phyloP scores from a whole-genome alignment of 2,888 invertebrate species.

The Epirrhoe alternata region DNA sequence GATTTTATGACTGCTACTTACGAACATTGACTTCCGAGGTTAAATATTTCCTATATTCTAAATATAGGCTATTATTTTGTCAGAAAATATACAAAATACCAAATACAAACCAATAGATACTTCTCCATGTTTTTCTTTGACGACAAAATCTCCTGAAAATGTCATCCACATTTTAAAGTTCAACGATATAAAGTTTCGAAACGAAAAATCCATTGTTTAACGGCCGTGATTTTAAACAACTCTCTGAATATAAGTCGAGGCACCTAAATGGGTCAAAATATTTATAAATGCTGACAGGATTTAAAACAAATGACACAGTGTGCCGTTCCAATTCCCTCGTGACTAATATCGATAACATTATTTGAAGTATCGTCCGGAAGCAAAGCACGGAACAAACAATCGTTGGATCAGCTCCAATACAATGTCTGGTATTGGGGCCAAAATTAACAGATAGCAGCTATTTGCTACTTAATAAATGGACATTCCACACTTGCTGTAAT shows the following conservation, averaged over 20 bases:
- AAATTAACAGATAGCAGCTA: slow-evolving; percentile 57
- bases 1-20: slow-evolving; percentile 76
- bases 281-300: not conserved
- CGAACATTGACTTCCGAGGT: slow-evolving; percentile 72
- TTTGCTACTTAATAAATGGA: slow-evolving; percentile 56
- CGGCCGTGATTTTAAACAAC: too few relatives aligned
- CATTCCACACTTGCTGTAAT: slow-evolving; percentile 15
- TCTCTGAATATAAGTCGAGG: too few relatives aligned
- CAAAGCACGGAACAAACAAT: slow-evolving; percentile 56
- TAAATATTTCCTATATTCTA: slow-evolving; percentile 65
- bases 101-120: not conserved
- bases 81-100: too few relatives aligned
- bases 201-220: not conserved
- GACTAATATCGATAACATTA: slow-evolving; percentile 51
- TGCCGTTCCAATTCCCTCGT: slow-evolving; percentile 19
- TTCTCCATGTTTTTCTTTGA: not conserved
- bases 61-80: slow-evolving; percentile 50
- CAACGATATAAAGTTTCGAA: not conserved
- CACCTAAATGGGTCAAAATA: not conserved
- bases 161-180: too few relatives aligned
- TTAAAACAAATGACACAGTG: slow-evolving; percentile 5
- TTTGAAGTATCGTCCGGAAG: slow-evolving; percentile 55
- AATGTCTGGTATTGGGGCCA: slow-evolving; percentile 57
- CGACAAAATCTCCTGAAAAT: not conserved
- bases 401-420: slow-evolving; percentile 64